A percentile compares a stretch with the other conserved stretches of the same genome.
Evolutionary conservation across 2,113 vertebrate species (phyloP).

Genomic region (Percina caprodes): DNA sequence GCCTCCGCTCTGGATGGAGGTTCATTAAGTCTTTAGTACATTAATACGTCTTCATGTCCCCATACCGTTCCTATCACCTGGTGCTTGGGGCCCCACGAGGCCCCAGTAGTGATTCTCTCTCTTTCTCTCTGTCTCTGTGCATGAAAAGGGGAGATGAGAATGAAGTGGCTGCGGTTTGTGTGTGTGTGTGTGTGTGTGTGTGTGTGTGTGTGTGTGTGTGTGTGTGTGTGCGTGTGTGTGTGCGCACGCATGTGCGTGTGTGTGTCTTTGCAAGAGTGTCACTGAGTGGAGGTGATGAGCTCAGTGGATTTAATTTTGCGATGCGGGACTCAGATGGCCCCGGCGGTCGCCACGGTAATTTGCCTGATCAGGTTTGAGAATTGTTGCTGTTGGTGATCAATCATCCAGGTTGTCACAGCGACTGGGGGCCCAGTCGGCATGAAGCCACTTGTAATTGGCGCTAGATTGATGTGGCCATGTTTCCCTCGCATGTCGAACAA

Average conservation of each 20-base stretch:
- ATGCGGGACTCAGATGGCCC: slow-evolving; percentile 97
- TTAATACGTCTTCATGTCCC: slow-evolving; percentile 99
- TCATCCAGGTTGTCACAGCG: slow-evolving; percentile 94
- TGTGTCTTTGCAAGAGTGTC: slow-evolving; percentile 48
- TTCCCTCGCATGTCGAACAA: slow-evolving; percentile 72
- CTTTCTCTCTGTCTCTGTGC: slow-evolving; percentile 29
- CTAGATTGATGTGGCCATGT: slow-evolving; percentile 87
- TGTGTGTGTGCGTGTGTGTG: no score
- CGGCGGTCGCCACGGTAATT: slow-evolving; percentile 96
- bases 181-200: slow-evolving; percentile 5
- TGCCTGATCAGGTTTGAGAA: slow-evolving; percentile 99
- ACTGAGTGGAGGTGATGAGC: slow-evolving; percentile 67
- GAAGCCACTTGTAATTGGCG: slow-evolving; percentile 88
- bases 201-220: no score
- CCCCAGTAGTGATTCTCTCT: slow-evolving; percentile 56
- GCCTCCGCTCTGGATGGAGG: slow-evolving; percentile 82
- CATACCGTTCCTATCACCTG: slow-evolving; percentile 84
- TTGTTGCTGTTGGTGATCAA: slow-evolving; percentile 93
- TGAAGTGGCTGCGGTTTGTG: slow-evolving; percentile 5
- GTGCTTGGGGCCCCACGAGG: slow-evolving; percentile 80
- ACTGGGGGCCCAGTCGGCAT: slow-evolving; percentile 79
- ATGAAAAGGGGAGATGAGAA: slow-evolving; percentile 16
- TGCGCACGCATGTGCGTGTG: no score
- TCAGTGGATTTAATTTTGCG: slow-evolving; percentile 96
- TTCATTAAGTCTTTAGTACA: slow-evolving; percentile 99